Evolutionary conservation across 2,797 vertebrate genomes (phyloP).

Genomic region (Chaetophractus vellerosus): DNA sequence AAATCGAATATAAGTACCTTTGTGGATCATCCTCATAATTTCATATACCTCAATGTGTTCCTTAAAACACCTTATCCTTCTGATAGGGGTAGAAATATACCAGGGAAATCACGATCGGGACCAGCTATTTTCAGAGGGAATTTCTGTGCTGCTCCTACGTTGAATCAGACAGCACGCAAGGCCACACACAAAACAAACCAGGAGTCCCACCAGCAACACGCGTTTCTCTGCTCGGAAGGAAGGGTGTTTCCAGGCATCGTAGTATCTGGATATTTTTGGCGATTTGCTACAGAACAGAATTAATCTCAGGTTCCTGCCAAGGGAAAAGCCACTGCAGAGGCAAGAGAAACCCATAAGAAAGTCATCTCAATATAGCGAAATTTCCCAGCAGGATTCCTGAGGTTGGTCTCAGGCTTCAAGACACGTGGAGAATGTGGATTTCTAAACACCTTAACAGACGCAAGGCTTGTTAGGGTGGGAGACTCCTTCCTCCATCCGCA

Average conservation of each 20-base stretch:
- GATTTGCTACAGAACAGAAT: background rate
- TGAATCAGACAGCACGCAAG: background rate
- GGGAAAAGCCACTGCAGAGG: background rate
- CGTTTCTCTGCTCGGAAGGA: background rate
- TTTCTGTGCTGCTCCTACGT: background rate
- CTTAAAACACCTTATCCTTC: background rate
- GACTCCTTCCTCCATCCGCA: background rate
- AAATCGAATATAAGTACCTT: background rate
- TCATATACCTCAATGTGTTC: background rate
- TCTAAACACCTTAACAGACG: too few relatives aligned
- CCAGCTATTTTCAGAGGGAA: background rate
- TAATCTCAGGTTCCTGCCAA: background rate
- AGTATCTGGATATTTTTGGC: background rate
- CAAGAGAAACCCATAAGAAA: background rate
- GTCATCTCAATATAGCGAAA: background rate
- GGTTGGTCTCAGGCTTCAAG: fast-evolving
- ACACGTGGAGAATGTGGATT: fast-evolving
- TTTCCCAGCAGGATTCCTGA: background rate
- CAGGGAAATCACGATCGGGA: background rate
- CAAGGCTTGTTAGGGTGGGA: background rate
- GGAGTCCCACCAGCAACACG: background rate
- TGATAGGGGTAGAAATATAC: background rate
- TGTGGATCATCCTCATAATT: background rate
- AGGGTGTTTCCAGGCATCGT: background rate
- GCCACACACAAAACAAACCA: background rate